Percentiles rank a stretch among this genome's conserved stretches.
These are phyloP conservation scores for Herpetotheres cachinnans DNA, from an alignment of 2,113 vertebrate species.

Conservation along the genomic window DNA sequence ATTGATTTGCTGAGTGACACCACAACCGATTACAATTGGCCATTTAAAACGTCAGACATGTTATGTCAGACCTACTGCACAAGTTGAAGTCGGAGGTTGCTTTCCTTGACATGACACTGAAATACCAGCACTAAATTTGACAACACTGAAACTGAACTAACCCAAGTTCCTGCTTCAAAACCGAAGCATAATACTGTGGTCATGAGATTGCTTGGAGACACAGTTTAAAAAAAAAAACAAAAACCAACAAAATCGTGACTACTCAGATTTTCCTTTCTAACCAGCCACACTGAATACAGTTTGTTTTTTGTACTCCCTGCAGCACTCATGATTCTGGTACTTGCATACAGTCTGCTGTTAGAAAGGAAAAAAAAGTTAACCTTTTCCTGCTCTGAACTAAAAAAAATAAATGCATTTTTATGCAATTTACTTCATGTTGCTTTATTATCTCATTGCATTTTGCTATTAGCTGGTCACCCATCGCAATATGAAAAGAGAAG, in stretches of 20 bases:
- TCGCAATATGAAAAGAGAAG: neutral
- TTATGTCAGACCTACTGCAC: neutral
- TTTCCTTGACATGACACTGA: neutral
- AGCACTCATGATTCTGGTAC: neutral
- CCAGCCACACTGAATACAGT: neutral
- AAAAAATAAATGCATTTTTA: neutral
- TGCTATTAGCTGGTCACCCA: neutral
- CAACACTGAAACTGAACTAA: neutral
- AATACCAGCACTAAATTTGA: neutral
- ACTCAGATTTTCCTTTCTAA: constrained; percentile 21
- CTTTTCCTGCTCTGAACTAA: neutral
- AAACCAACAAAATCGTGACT: neutral
- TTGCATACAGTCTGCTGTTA: neutral
- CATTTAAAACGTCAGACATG: neutral
- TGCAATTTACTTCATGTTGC: neutral
- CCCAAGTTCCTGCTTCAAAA: neutral
- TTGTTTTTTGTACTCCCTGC: neutral
- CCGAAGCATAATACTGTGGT: neutral
- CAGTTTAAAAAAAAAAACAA: neutral
- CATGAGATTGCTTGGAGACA: neutral
- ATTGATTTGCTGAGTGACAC: neutral
- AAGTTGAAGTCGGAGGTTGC: neutral
- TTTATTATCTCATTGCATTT: neutral
- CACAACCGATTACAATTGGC: neutral
- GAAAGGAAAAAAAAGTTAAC: neutral